A percentile compares a stretch with the other conserved stretches of the same genome.
Evolutionary conservation across 1,140 invertebrate species (phyloP).

Genomic region (Drosophila sulfurigaster): DNA sequence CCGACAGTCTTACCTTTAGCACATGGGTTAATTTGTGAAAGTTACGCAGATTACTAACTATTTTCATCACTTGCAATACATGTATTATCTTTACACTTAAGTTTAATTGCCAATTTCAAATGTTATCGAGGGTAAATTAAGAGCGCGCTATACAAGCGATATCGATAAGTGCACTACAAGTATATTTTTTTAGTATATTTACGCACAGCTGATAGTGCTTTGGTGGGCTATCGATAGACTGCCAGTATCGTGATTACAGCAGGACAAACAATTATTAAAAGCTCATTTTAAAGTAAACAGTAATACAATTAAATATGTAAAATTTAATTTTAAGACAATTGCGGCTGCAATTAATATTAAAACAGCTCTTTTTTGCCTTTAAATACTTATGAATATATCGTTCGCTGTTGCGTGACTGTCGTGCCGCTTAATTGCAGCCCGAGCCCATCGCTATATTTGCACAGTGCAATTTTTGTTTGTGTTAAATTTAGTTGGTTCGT

Average conservation of each 20-base stretch:
- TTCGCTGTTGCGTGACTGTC: not conserved
- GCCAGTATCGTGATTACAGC: too few species aligned
- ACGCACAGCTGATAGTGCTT: slow-evolving; percentile 35
- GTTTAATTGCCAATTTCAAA: not conserved
- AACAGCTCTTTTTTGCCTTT: too few species aligned
- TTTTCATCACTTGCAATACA: not conserved
- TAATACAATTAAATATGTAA: too few species aligned
- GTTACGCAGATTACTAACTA: not conserved
- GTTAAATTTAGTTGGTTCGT: slow-evolving; percentile 31
- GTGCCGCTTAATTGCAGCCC: not conserved
- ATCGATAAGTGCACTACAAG: not conserved
- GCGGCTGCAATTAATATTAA: not conserved
- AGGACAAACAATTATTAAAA: not conserved
- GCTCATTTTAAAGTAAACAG: not conserved
- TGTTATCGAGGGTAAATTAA: slow-evolving; percentile 1
- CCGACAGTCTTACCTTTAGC: slow-evolving; percentile 22
- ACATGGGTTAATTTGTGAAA: slow-evolving; percentile 23
- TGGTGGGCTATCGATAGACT: not conserved
- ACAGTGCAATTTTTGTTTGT: slow-evolving; percentile 25
- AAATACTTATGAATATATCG: not conserved
- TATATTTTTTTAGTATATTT: slow-evolving; percentile 27
- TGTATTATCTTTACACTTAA: not conserved
- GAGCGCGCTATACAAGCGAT: not conserved
- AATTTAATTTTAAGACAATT: not conserved
- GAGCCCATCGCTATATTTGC: slow-evolving; percentile 38